Conservation (phyloP, 92 coral and sea anemone genomes). For the Muricea muricata region DNA sequence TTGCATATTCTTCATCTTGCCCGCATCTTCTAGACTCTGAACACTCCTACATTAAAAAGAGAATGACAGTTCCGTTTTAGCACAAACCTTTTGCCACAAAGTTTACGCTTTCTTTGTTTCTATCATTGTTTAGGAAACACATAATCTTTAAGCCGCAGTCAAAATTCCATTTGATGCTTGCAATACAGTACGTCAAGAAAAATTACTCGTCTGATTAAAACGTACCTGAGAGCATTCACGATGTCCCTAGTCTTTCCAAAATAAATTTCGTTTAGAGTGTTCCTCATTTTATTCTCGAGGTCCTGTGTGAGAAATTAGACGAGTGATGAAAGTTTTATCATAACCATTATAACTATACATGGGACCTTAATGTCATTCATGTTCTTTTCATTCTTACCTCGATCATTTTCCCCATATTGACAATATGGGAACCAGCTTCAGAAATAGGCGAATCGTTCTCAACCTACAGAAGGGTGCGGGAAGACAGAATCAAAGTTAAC, state of each 20-base stretch:
- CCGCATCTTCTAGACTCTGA: constrained; percentile 77
- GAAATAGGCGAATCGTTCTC: constrained; percentile 81
- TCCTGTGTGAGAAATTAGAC: constrained; percentile 71
- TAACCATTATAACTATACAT: no score
- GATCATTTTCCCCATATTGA: constrained; percentile 91
- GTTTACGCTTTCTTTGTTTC: no score
- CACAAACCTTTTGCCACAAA: no score
- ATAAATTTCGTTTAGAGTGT: constrained; percentile 97
- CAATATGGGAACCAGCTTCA: constrained; percentile 93
- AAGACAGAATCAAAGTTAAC: no score
- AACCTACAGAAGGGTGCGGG: no score
- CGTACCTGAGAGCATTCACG: constrained; percentile 91
- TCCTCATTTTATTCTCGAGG: constrained; percentile 99
- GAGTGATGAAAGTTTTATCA: no score
- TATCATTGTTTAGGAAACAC: no score
- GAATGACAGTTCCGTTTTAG: background rate
- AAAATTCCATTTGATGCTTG: no score
- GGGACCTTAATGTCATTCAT: no score
- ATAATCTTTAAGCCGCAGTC: no score
- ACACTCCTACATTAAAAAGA: constrained; percentile 74
- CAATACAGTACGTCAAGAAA: background rate
- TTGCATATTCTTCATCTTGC: constrained; percentile 85
- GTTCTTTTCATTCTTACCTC: constrained; percentile 71
- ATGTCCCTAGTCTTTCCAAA: constrained; percentile 98
- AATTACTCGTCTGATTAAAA: background rate